These are phyloP conservation scores for Dendrocopos noguchii DNA, from an alignment of 2,113 vertebrate genomes.

Conservation along the genomic window DNA sequence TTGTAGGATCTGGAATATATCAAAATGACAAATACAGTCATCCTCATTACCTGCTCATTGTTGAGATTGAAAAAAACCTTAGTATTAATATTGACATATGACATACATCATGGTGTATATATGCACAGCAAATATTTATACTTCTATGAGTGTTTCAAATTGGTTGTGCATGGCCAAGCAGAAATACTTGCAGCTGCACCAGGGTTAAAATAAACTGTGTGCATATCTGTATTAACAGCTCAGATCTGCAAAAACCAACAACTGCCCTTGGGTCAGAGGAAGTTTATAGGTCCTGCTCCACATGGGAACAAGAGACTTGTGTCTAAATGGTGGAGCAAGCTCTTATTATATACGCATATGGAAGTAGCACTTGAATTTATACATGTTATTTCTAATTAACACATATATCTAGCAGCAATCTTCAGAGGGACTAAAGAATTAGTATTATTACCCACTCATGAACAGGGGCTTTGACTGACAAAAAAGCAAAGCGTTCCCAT, in stretches of 20 bases:
- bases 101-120: not conserved
- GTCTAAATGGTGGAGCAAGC: not conserved
- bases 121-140: not conserved
- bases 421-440: not conserved
- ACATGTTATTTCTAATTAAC: not conserved
- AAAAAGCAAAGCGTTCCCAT: not conserved
- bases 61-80: not conserved
- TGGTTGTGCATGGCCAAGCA: not conserved
- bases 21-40: not conserved
- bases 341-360: accelerated
- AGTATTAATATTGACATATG: not conserved
- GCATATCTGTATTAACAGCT: not conserved
- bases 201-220: constrained; percentile 14
- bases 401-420: not conserved
- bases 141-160: not conserved
- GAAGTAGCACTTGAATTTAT: not conserved
- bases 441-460: not conserved
- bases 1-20: not conserved
- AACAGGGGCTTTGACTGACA: not conserved
- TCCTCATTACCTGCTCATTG: not conserved
- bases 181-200: constrained; percentile 3
- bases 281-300: not conserved
- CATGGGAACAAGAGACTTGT: not conserved
- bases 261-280: not conserved
- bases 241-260: not conserved